Base-by-base conservation (phyloP, 2,797 vertebrate species). In the Holocentrus rufus region DNA sequence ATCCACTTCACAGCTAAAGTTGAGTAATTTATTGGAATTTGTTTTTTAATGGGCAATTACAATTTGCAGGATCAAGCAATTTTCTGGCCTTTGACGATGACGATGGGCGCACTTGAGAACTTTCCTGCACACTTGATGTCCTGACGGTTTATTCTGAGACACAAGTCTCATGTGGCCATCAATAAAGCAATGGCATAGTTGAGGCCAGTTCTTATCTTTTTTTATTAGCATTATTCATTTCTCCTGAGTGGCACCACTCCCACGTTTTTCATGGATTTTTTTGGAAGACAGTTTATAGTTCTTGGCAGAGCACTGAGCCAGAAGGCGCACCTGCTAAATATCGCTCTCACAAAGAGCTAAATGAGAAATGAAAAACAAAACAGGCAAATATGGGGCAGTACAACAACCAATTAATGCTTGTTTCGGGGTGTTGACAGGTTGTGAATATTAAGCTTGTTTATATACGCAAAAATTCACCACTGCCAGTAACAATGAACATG, bases 21-120 rank as follows among this genome's bases (percentile, higher is more conserved):
- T n/a, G n/a, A n/a, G n/a, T n/a, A n/a, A n/a, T n/a, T n/a, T n/a
- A n/a, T n/a, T n/a, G n/a, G n/a, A n/a, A n/a, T n/a, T n/a, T n/a
- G n/a, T n/a, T n/a, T n/a, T n/a, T n/a, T n/a, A n/a, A 76, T 82
- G 52, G 74, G 81, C 88, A 72, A 65, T 69, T 62, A 63, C 9
- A 73, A 65, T 22, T 14, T 74, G 62, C 31, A 25, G 42, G 9
- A 17, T 13, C 2, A 44, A 7, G 25, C 39, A 44, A 4, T 44
- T 44, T 17, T 44, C 13, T 44, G 14, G 13, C 42, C 14, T 22
- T 61, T 9, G 13, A 36, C 34, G 39, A 60, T 58, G 17, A 0
- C 7, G 18, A 39, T 17, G 14, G 14, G 42, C 5, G 14, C 42
- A 44, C 42, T 15, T 44, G 13, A 44, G 42, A 44, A 44, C 42